phyloP scores from a whole-genome alignment of 2,113 vertebrate species.

The Neopipo cinnamomea region DNA sequence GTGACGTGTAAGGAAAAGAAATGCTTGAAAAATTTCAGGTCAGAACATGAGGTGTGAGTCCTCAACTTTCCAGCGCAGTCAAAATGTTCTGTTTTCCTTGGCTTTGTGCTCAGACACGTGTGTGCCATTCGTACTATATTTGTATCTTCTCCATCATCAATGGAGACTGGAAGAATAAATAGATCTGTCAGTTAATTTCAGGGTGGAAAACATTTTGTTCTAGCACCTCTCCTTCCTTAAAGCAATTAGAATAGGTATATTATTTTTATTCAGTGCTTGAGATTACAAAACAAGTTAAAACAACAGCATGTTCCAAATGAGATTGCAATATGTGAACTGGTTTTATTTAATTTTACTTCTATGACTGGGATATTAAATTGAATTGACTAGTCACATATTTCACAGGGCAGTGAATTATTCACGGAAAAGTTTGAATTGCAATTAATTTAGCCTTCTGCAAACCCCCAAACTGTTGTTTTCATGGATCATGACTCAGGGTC shows the following conservation, averaged over 20 bases:
- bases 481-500: not conserved
- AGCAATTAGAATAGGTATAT: not conserved
- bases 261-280: not conserved
- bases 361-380: not conserved
- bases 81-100: not conserved
- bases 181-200: not conserved
- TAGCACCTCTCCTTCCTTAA: not conserved
- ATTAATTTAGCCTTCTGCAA: not conserved
- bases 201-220: slow-evolving; percentile 13
- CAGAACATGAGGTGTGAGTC: not conserved
- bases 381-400: slow-evolving; percentile 13
- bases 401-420: not conserved
- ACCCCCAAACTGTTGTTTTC: not conserved
- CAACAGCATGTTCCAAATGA: not conserved
- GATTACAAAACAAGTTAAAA: not conserved
- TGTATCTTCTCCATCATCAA: not conserved
- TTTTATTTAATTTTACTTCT: slow-evolving; percentile 37
- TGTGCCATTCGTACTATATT: not conserved
- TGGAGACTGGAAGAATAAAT: not conserved
- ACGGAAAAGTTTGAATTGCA: not conserved
- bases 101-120: not conserved
- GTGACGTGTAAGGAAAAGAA: not conserved
- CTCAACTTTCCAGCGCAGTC: not conserved
- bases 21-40: not conserved
- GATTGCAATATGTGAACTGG: not conserved